These are phyloP conservation scores for Tachysurus vachellii DNA, from an alignment of 2,113 vertebrate species.

Conservation along the genomic window DNA sequence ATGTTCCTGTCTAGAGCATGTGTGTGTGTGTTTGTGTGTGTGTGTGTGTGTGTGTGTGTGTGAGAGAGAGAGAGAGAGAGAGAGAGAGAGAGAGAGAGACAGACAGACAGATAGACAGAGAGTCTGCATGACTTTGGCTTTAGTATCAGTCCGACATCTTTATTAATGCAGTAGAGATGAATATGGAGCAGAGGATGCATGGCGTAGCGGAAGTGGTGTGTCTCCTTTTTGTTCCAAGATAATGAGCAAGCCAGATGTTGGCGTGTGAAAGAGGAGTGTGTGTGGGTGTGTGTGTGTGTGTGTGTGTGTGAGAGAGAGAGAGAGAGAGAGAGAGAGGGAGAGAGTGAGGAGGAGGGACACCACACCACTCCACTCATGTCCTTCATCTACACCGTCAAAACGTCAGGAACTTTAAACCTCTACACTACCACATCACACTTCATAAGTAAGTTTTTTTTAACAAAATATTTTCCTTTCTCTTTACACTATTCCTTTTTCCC, in stretches of 20 bases:
- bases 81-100: slow-evolving; percentile 3
- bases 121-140: neutral
- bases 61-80: slow-evolving; percentile 8
- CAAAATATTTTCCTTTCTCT: neutral
- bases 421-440: slow-evolving; percentile 16
- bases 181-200: slow-evolving; percentile 44
- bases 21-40: neutral
- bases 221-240: slow-evolving; percentile 49
- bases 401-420: neutral
- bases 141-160: slow-evolving; percentile 41
- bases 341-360: slow-evolving; percentile 44
- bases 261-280: slow-evolving; percentile 36
- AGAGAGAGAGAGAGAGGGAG: neutral
- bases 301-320: neutral
- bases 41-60: neutral
- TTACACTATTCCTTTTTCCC: neutral
- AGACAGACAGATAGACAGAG: neutral
- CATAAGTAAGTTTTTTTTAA: neutral
- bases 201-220: slow-evolving; percentile 47
- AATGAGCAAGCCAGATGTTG: slow-evolving; percentile 54
- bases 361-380: slow-evolving; percentile 42
- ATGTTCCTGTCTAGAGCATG: neutral
- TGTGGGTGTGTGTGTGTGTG: neutral
- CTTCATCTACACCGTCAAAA: slow-evolving; percentile 35
- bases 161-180: slow-evolving; percentile 48